Base-by-base conservation (phyloP, 2,113 vertebrate species). In the Mirza zaza region DNA sequence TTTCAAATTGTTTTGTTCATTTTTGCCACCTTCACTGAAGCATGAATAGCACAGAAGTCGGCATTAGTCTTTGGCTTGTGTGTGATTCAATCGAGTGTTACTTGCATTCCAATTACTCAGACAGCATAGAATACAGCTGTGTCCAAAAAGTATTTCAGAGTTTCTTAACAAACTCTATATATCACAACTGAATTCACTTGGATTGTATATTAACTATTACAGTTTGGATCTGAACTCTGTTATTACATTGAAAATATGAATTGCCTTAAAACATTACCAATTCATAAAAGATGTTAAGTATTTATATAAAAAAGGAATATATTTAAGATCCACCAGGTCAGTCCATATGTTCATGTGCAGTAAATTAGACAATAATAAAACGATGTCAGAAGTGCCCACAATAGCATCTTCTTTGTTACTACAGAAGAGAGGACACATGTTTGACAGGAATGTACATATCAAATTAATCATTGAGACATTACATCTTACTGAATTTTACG, bases 1-100 rank as follows among this genome's bases (percentile, higher is more conserved):
- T 92, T 97, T 87, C 96, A 95, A 97, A 97, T 96, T 95, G 23
- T 87, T 97, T 98, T 93, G 63, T 91, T 98, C 61, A 82, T 97
- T 82, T 93, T 87, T 97, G 87, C 79, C 70, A 81, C 42, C 18
- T 96, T 97, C 97, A 94, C 97, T 97, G 61, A 98, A 97, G 97
- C 71, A 98, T 80, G 92, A 84, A 88, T 67, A 65, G 88, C 63
- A 96, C 55, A 97, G 97, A 97, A 80, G 13, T 71, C 80, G 83
- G 73, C 86, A 97, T 97, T 97, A 97, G 50, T 68, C 65, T 75
- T 93, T 88, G 68, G 18, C 96, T 96, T 94, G 88, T 97, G 87
- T 84, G 95, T 96, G 88, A 96, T 57, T 97, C 90, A 97, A 6
- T 95, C 36, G 32, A 73, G 32, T 89, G 76, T 97, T 98, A 85